These are phyloP conservation scores for Dryas iulia DNA, from an alignment of 1,140 invertebrate species.

Conservation along the genomic window DNA sequence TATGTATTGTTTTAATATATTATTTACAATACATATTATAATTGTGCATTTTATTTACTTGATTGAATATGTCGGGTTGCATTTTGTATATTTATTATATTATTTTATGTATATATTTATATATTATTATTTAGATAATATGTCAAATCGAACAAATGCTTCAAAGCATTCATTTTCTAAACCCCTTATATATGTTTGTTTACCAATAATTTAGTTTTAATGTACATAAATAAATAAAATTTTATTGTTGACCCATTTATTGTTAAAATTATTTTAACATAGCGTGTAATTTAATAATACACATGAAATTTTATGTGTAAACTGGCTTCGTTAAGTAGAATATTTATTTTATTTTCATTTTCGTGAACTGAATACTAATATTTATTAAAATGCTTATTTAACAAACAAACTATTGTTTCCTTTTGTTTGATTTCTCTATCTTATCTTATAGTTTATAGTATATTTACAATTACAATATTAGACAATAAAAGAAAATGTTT, in stretches of 20 bases:
- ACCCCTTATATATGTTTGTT: conserved; percentile 33
- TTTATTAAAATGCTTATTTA: conserved; percentile 29
- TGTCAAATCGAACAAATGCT: conserved; percentile 4
- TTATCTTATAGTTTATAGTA: background rate
- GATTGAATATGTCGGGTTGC: conserved; percentile 39
- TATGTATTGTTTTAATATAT: conserved; percentile 6
- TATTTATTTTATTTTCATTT: conserved; percentile 47
- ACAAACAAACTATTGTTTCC: background rate
- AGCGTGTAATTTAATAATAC: conserved; percentile 28
- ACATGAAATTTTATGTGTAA: conserved; percentile 31
- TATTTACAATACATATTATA: conserved; percentile 16
- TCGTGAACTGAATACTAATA: conserved; percentile 56
- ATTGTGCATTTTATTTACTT: conserved; percentile 51
- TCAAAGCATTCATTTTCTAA: background rate
- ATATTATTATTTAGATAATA: conserved; percentile 4
- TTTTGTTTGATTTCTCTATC: background rate
- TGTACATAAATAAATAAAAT: conserved; percentile 70
- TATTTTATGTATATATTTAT: background rate
- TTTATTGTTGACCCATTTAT: conserved; percentile 61
- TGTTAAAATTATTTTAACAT: conserved; percentile 58
- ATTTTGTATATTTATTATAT: conserved; percentile 39
- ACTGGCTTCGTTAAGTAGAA: conserved; percentile 52
- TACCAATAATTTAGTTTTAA: conserved; percentile 51
- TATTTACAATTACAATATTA: conserved; percentile 1
- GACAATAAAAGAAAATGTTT: background rate